phyloP scores from a whole-genome alignment of 2,113 vertebrate genomes.

The Machaerirhynchus nigripectus region DNA sequence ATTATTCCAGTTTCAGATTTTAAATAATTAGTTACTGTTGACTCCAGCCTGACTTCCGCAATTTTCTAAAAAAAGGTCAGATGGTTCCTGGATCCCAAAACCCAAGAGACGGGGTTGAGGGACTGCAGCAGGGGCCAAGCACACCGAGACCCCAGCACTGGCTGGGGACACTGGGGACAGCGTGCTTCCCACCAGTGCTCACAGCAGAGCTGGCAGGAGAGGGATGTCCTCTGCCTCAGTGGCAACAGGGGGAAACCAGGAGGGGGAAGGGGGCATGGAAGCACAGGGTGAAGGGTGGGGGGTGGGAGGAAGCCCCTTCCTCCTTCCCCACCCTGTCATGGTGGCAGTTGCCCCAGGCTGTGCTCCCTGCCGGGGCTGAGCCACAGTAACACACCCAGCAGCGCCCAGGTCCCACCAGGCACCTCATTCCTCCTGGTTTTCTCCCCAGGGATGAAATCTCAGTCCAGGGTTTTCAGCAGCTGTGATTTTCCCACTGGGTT shows the following conservation, averaged over 20 bases:
- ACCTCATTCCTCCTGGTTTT: not conserved
- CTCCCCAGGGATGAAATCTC: not conserved
- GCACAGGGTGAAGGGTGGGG: not conserved
- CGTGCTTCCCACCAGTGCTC: accelerated
- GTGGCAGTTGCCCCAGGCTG: not conserved
- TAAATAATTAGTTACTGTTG: conserved; percentile 61
- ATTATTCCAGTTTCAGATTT: conserved; percentile 53
- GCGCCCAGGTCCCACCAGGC: accelerated
- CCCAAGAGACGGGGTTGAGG: accelerated
- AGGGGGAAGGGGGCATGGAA: not conserved
- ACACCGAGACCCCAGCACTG: accelerated
- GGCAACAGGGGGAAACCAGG: accelerated
- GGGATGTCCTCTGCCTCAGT: not conserved
- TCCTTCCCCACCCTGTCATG: accelerated
- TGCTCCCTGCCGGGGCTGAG: not conserved
- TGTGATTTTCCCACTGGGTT: accelerated
- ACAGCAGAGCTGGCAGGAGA: not conserved
- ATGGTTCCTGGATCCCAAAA: not conserved
- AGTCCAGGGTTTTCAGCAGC: not conserved
- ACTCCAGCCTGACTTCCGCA: not conserved
- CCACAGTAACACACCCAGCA: too few relatives aligned
- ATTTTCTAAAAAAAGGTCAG: not conserved
- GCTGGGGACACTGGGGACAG: not conserved
- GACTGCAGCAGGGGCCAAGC: not conserved
- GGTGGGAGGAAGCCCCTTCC: not conserved